Percentiles rank a stretch among this genome's conserved stretches.
Evolutionary conservation across 2,797 vertebrate genomes (phyloP).

Genomic region (Labeo calbasu): DNA sequence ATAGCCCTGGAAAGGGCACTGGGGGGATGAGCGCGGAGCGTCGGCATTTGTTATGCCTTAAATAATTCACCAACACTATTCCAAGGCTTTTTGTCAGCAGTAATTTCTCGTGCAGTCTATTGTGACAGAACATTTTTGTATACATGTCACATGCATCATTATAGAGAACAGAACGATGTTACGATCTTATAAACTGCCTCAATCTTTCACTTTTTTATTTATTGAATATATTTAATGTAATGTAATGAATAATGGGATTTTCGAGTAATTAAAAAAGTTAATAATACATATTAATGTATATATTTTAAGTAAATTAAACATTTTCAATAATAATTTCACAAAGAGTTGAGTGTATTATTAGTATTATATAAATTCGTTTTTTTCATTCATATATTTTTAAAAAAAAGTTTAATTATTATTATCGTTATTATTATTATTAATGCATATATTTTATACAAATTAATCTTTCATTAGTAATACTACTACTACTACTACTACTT

Average conservation of each 20-base stretch:
- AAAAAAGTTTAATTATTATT: no score
- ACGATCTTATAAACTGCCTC: not conserved
- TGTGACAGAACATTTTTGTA: slow-evolving; percentile 45
- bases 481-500: no score
- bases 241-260: not conserved
- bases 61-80: slow-evolving; percentile 59
- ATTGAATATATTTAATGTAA: not conserved
- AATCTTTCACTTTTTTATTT: not conserved
- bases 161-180: not conserved
- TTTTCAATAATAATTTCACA: not conserved
- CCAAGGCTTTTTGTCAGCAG: slow-evolving; percentile 48
- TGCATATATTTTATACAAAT: no score
- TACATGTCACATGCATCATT: slow-evolving; percentile 24
- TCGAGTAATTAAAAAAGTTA: not conserved
- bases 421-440: no score
- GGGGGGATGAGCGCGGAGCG: slow-evolving; percentile 48
- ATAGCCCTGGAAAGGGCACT: slow-evolving; percentile 49
- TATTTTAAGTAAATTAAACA: not conserved
- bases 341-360: not conserved
- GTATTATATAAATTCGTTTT: no score
- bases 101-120: slow-evolving; percentile 41
- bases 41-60: slow-evolving; percentile 55
- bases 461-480: no score
- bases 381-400: no score
- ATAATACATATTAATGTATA: not conserved